Conservation (phyloP, 2,797 vertebrate species). For the Avahi laniger region DNA sequence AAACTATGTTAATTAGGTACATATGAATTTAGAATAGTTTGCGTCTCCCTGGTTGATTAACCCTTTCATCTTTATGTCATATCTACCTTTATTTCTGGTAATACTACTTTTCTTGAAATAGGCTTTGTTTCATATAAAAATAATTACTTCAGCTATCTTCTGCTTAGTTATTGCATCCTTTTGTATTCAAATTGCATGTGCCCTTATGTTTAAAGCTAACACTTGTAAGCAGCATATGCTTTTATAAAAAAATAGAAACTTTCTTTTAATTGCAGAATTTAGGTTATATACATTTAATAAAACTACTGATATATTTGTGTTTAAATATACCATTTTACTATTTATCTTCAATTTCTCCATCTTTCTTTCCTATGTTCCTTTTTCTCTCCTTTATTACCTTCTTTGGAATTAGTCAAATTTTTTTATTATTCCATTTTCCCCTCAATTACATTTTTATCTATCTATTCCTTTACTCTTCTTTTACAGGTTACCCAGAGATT, state of each 20-base stretch:
- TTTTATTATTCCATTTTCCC: neutral
- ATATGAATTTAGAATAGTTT: neutral
- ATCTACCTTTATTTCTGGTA: neutral
- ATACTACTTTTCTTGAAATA: constrained; percentile 11
- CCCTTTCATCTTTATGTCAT: neutral
- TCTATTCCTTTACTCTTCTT: neutral
- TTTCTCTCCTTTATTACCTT: neutral
- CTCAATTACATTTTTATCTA: neutral
- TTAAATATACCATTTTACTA: neutral
- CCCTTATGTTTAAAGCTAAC: constrained; percentile 26
- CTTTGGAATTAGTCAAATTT: neutral
- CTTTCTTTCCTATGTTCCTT: neutral
- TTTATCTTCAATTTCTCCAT: neutral
- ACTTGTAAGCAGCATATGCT: neutral
- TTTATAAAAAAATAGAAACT: neutral
- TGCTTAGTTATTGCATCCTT: neutral
- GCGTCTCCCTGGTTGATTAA: neutral
- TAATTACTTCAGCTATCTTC: neutral
- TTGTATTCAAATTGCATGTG: neutral
- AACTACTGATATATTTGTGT: neutral
- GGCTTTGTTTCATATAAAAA: neutral
- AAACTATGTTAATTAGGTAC: neutral
- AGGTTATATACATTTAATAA: neutral
- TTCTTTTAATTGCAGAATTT: constrained; percentile 8
- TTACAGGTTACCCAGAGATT: neutral